Evolutionary conservation across 2,888 invertebrate genomes (phyloP).

Genomic region (Rhagium mordax): DNA sequence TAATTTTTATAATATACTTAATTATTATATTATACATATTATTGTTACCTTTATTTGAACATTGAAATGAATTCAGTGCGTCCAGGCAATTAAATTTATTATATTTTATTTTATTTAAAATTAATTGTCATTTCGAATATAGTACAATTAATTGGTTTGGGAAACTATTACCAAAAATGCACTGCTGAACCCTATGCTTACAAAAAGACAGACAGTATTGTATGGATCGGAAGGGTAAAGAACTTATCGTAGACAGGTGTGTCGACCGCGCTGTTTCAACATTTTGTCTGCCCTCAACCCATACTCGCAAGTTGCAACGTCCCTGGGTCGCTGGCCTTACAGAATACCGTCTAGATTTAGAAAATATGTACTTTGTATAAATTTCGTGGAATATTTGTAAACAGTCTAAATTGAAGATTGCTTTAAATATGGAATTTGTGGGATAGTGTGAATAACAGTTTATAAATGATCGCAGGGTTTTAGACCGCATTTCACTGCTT

Average conservation of each 20-base stretch:
- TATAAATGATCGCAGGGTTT: too few species aligned
- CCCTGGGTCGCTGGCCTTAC: conserved; percentile 30
- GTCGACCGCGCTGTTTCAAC: conserved; percentile 23
- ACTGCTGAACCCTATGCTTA: background rate
- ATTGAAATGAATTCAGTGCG: too few species aligned
- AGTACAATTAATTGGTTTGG: too few species aligned
- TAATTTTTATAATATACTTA: too few species aligned
- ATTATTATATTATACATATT: too few species aligned
- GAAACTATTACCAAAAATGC: too few species aligned
- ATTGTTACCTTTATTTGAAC: too few species aligned
- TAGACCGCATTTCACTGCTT: too few species aligned
- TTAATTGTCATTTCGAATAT: too few species aligned
- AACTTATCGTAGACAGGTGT: conserved; percentile 36
- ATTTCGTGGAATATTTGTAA: background rate
- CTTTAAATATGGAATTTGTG: background rate
- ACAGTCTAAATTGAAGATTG: background rate
- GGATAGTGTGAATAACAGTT: too few species aligned
- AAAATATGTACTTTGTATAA: background rate
- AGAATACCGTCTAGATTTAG: conserved; percentile 7
- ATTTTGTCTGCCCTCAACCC: conserved; percentile 11
- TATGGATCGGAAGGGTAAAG: conserved; percentile 10
- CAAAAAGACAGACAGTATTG: background rate
- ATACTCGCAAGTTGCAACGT: background rate
- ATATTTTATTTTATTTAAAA: too few species aligned
- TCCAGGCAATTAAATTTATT: too few species aligned